Percentiles rank a stretch among this genome's conserved stretches.
Conservation (phyloP, 2,888 invertebrate genomes). For the Boloria selene region DNA sequence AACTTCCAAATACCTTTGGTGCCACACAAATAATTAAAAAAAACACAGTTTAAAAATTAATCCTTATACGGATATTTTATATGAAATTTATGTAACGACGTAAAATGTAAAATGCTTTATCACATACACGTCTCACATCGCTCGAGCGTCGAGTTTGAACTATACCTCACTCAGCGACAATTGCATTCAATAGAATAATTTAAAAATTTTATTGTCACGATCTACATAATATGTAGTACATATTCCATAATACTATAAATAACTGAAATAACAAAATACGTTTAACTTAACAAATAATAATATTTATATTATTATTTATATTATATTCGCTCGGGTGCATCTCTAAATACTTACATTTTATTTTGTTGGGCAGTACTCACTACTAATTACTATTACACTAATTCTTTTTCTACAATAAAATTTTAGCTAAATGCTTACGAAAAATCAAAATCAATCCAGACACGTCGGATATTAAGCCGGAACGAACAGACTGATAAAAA, state of each 20-base stretch:
- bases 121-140: slow-evolving; percentile 12
- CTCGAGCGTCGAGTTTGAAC: slow-evolving; percentile 21
- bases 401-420: too few species aligned
- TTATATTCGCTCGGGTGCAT: too few species aligned
- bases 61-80: not conserved
- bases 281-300: too few species aligned
- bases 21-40: not conserved
- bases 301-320: too few species aligned
- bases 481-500: too few species aligned
- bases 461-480: too few species aligned
- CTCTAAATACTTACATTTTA: too few species aligned
- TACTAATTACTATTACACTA: too few species aligned
- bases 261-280: not conserved
- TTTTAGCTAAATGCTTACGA: too few species aligned
- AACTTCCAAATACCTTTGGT: not conserved
- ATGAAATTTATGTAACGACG: slow-evolving; percentile 2
- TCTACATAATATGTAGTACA: slow-evolving; percentile 5
- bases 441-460: too few species aligned
- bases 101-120: slow-evolving; percentile 13
- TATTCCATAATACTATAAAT: not conserved
- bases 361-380: too few species aligned
- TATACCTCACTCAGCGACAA: slow-evolving; percentile 50
- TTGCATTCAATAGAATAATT: slow-evolving; percentile 77
- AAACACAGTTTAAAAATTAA: not conserved
- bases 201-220: slow-evolving; percentile 42